Evolutionary conservation across 2,113 vertebrate genomes (phyloP).

Genomic region (Rhinichthys klamathensis): DNA sequence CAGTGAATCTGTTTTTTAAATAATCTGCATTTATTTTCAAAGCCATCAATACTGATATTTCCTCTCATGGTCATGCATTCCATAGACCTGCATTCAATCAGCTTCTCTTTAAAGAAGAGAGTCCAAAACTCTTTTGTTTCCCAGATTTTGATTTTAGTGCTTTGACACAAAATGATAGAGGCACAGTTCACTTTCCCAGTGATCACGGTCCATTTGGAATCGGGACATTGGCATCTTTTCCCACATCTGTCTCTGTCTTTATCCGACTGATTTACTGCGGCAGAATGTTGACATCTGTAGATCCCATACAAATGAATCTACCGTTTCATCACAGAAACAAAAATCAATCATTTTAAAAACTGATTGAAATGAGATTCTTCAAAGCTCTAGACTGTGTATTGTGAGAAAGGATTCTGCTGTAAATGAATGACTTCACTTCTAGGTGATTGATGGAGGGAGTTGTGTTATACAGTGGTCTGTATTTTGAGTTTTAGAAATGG

Average conservation of each 20-base stretch:
- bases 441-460: conserved; percentile 15
- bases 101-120: neutral
- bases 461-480: conserved; percentile 13
- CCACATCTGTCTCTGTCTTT: conserved; percentile 18
- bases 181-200: conserved; percentile 2
- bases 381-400: conserved; percentile 1
- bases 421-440: conserved; percentile 12
- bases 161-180: conserved; percentile 25
- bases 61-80: neutral
- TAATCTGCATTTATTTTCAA: neutral
- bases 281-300: conserved; percentile 11
- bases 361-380: neutral
- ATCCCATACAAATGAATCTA: conserved; percentile 13
- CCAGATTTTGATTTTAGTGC: neutral
- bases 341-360: neutral
- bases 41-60: neutral
- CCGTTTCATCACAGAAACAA: conserved; percentile 23
- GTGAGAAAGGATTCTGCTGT: neutral
- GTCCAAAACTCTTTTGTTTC: conserved; percentile 18
- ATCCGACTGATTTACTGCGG: neutral
- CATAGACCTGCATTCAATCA: conserved; percentile 12
- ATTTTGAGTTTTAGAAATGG: neutral
- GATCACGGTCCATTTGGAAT: neutral
- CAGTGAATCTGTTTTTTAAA: neutral
- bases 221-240: neutral